A percentile compares a stretch with the other conserved stretches of the same genome.
Conservation (phyloP, 2,888 invertebrate species). For the Campaea margaritaria region DNA sequence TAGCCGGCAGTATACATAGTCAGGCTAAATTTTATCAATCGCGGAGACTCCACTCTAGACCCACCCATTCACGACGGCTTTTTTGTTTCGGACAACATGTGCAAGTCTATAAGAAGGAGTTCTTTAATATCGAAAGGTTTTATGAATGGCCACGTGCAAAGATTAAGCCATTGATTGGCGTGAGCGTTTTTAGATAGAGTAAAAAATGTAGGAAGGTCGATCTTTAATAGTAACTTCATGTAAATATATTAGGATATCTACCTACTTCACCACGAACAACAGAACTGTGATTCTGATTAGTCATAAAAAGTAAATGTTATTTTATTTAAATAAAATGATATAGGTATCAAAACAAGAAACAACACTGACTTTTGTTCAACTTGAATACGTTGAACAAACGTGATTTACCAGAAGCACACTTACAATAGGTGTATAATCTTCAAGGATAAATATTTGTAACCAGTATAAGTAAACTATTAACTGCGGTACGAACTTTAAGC, state of each 20-base stretch:
- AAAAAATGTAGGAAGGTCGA: neutral
- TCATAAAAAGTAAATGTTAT: too few species aligned
- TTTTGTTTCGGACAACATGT: constrained; percentile 61
- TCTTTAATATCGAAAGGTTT: constrained; percentile 29
- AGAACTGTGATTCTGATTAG: too few species aligned
- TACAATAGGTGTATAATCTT: neutral
- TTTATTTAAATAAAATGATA: too few species aligned
- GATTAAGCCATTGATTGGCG: constrained; percentile 1
- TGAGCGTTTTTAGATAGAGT: neutral
- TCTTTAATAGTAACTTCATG: too few species aligned
- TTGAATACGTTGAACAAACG: too few species aligned
- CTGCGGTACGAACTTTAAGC: neutral
- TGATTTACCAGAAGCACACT: too few species aligned
- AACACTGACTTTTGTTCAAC: too few species aligned
- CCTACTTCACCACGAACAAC: too few species aligned
- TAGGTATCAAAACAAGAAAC: too few species aligned
- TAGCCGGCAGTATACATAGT: too few species aligned
- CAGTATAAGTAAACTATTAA: too few species aligned
- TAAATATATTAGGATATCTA: too few species aligned
- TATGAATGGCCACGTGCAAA: constrained; percentile 28
- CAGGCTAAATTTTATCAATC: constrained; percentile 78
- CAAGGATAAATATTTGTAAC: neutral
- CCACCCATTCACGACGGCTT: constrained; percentile 66
- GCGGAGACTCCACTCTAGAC: constrained; percentile 58
- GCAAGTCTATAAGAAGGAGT: constrained; percentile 35